Evolutionary conservation across 2,113 vertebrate genomes (phyloP).

Genomic region (Dipodomys ordii): DNA sequence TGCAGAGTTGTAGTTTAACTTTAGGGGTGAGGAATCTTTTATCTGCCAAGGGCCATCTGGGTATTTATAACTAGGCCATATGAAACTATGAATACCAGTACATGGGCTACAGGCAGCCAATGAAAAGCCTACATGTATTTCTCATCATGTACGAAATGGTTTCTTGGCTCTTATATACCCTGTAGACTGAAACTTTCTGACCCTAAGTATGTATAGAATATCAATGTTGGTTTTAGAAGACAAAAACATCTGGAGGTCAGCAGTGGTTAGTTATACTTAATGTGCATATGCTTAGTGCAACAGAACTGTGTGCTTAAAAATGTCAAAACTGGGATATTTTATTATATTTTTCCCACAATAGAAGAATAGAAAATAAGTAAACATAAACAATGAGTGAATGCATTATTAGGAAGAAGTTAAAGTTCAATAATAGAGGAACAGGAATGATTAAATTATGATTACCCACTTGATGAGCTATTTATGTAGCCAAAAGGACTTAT

Average conservation of each 20-base stretch:
- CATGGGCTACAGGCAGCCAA: too few species aligned
- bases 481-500: not conserved
- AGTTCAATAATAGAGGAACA: not conserved
- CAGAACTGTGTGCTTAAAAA: not conserved
- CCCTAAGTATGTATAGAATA: not conserved
- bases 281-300: not conserved
- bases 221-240: not conserved
- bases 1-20: not conserved
- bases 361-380: not conserved
- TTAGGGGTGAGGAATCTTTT: too few species aligned
- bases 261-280: not conserved
- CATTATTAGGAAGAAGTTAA: slow-evolving; percentile 2
- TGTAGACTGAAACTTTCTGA: too few species aligned
- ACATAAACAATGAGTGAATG: slow-evolving; percentile 33
- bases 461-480: not conserved
- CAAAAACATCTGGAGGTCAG: not conserved
- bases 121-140: too few species aligned
- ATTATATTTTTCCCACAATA: slow-evolving; percentile 15
- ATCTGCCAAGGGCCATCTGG: too few species aligned
- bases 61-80: too few species aligned
- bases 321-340: not conserved
- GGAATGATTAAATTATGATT: not conserved
- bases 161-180: too few species aligned
- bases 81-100: too few species aligned
- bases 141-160: too few species aligned